Conservation (phyloP, 2,888 invertebrate genomes). For the Eupeodes luniger region DNA sequence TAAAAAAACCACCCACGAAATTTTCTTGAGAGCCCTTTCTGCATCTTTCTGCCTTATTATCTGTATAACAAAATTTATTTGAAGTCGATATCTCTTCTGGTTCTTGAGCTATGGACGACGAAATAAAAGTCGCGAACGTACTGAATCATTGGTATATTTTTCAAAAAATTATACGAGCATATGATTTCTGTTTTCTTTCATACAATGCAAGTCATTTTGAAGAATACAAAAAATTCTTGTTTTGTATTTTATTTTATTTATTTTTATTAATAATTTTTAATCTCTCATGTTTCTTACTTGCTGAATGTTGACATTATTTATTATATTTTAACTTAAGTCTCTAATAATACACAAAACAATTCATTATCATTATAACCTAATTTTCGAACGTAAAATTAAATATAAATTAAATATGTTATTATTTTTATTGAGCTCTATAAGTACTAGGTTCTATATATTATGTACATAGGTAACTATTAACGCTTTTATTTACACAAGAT, state of each 20-base stretch:
- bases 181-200: too few species aligned
- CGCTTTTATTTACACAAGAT: constrained; percentile 85
- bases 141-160: too few species aligned
- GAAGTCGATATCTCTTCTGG: too few species aligned
- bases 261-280: neutral
- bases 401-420: neutral
- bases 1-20: too few species aligned
- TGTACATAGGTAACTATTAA: neutral
- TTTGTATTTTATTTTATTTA: neutral
- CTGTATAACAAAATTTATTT: too few species aligned
- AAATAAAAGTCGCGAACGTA: too few species aligned
- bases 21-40: too few species aligned
- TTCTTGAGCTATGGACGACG: too few species aligned
- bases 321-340: neutral
- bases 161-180: too few species aligned
- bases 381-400: neutral
- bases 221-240: too few species aligned
- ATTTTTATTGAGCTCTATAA: constrained; percentile 19
- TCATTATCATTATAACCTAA: neutral
- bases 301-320: neutral
- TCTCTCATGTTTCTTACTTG: constrained; percentile 1
- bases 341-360: neutral
- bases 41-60: too few species aligned
- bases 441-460: neutral
- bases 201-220: too few species aligned